Conservation (phyloP, 92 coral and sea anemone species). For the Parazoanthus atlanticus region DNA sequence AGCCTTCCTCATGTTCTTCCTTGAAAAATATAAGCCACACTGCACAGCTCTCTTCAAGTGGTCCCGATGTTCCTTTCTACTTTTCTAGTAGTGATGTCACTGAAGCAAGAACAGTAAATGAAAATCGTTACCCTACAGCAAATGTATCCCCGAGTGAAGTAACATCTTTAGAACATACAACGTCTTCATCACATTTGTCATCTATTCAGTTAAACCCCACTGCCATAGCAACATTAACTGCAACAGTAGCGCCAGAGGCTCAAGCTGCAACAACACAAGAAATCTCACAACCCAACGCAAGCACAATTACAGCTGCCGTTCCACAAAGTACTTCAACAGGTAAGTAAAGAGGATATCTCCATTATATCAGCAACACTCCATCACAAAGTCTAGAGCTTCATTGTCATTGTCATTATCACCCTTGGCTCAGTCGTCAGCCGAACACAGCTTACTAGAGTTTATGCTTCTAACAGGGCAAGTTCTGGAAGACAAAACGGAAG, state of each 20-base stretch:
- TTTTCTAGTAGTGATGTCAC: background rate
- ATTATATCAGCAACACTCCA: background rate
- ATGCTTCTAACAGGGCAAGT: background rate
- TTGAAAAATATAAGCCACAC: background rate
- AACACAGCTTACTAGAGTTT: background rate
- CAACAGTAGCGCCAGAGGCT: background rate
- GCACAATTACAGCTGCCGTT: background rate
- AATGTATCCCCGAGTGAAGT: background rate
- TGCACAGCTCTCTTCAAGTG: background rate
- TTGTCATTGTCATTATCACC: background rate
- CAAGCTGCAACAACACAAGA: background rate
- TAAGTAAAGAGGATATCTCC: conserved; percentile 1
- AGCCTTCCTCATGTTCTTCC: conserved; percentile 7
- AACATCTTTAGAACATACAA: background rate
- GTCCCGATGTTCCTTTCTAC: background rate
- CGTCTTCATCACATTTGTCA: background rate
- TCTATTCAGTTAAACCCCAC: background rate
- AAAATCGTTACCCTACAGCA: background rate
- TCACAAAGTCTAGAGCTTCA: background rate
- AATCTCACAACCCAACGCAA: background rate
- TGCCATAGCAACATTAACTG: background rate
- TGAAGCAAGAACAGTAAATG: background rate
- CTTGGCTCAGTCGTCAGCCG: background rate
- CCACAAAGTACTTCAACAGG: conserved; percentile 4
- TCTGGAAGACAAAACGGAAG: background rate